Conservation (phyloP, 2,113 vertebrate species). For the Osmerus eperlanus region DNA sequence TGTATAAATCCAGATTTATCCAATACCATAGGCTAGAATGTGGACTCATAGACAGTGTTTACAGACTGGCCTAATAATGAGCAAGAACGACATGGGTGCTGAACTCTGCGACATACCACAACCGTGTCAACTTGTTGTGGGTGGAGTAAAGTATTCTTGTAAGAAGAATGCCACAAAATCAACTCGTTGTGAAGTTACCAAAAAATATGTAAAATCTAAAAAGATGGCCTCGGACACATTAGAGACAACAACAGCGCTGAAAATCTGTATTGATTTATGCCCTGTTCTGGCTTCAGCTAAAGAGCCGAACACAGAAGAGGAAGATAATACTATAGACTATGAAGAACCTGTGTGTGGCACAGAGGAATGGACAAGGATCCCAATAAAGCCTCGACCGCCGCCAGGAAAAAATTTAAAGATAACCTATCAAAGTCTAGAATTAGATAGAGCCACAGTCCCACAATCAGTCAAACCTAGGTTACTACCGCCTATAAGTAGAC, state of each 20-base stretch:
- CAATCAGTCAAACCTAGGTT: constrained; percentile 1
- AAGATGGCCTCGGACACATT: constrained; percentile 21
- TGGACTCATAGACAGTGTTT: too few species aligned
- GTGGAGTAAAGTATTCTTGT: background rate
- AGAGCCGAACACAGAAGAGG: background rate
- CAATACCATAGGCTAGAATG: too few species aligned
- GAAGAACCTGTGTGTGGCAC: constrained; percentile 9
- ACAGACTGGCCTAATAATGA: too few species aligned
- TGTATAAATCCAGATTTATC: too few species aligned
- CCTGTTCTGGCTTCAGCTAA: constrained; percentile 47
- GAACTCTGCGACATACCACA: background rate
- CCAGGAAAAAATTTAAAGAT: background rate
- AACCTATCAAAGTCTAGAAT: background rate
- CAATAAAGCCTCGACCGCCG: background rate
- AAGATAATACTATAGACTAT: background rate
- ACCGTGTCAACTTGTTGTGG: background rate
- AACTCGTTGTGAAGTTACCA: background rate
- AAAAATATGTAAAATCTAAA: background rate
- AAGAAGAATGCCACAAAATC: background rate
- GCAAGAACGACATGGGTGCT: too few species aligned
- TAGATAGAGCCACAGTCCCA: background rate
- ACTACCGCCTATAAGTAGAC: constrained; percentile 10
- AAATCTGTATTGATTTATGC: constrained; percentile 53
- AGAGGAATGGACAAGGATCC: background rate
- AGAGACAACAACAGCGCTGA: constrained; percentile 18